Base-by-base conservation (phyloP, 2,888 invertebrate species). In the Phragmatobia fuliginosa region DNA sequence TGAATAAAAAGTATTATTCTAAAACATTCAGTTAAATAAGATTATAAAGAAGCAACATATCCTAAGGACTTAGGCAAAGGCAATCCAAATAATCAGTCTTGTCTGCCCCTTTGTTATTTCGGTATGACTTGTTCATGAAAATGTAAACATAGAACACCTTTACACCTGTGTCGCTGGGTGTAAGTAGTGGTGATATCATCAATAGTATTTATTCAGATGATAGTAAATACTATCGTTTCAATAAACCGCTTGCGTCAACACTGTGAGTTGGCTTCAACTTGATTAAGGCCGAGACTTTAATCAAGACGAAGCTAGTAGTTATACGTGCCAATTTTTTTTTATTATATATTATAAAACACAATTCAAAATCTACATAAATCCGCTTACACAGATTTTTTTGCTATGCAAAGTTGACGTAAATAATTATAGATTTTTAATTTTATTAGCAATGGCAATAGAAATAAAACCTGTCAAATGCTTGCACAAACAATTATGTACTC, bases 141-240 rank as follows among this genome's bases (percentile, higher is more conserved):
- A 59, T 41, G 41, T 16, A 41, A 59, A 66, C 59, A 21, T 72
- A 73, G 28, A 75, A 56, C 38, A 63, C 49, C 41, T 61, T 56
- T 67, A 73, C 88, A 88, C 85, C 87, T 88, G 88, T 86, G 82
- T 82, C 85, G 86, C 66, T 78, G 25, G n/a, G 56, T 70, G 66
- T 70, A 71, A 67, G 62, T 70, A 74, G 79, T 70, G 87, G 83
- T 93, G 93, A 93, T 89, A 90, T 92, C 92, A 93, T 83, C 87
- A 78, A 77, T 61, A 71, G 58, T 88, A 81, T 93, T 91, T 92
- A 85, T 82, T 83, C 92, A 92, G 90, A 87, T 92, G 92, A 88
- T 85, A 73, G 79, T 78, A 78, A 80, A 82, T 75, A 79, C 71
- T 79, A 80, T 84, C 81, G 82, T 81, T 86, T 87, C 85, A 88